Base-by-base conservation (phyloP, 1,140 invertebrate species). In the Drosophila grimshawi region DNA sequence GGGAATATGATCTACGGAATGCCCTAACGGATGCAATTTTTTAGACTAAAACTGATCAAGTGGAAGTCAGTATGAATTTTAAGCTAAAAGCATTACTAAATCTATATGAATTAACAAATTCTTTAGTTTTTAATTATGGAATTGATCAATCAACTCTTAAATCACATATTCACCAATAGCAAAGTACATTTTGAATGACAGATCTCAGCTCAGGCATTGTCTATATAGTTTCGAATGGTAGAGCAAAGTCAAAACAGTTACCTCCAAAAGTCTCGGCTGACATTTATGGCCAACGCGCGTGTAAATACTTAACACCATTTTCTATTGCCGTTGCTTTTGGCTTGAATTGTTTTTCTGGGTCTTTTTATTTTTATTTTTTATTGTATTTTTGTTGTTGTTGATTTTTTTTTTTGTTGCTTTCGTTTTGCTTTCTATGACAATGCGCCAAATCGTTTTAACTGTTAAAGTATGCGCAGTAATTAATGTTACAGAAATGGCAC, bases 291-390 rank as follows among this genome's bases (percentile, higher is more conserved):
- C 30, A 69, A 74, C 73, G 85, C 85, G 83, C 85, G 85, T 89
- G 85, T 89, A 89, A 89, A 89, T 89, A 80, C 85, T 89, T 89
- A 89, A 89, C 85, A 89, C 81, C 80, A 81, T 89, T 82, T 86
- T 76, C 61, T 41, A 56, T 75, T 69, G 67, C 51, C 59, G 52
- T 72, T 76, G 61, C 69, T 67, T 55, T 76, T 55, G 46, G 11
- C 27, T 59, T 56, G 19, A 19, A 19, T 19, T 19, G 19, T 19
- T 19, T 19, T 19, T 19, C 19, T 19, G 19, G 19, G 39, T 41
- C 5, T 5, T 60, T 60, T 61, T 52, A 5, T n/a, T 30, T 29
- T 39, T 41, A 10, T 46, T n/a, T 68, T 61, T 27, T 52, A 5
- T 39, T 5, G n/a, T 43, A 8, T 45, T 35, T 39, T 33, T 41